Evolutionary conservation across 2,113 vertebrate species (phyloP), one percentile per base, ranked within the genome.

Genomic region (Polypterus bichir): DNA sequence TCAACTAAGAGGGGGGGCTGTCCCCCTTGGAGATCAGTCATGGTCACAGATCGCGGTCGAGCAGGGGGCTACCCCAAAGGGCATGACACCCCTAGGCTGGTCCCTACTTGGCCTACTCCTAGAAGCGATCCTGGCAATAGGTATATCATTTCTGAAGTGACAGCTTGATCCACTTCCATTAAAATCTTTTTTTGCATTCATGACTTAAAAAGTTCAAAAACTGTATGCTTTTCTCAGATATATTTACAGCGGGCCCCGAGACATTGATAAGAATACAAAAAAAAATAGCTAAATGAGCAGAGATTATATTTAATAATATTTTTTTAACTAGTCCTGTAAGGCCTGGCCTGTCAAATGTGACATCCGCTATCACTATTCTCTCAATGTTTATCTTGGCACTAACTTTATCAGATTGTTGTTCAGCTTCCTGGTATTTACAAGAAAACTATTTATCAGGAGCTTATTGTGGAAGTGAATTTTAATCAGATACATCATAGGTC

Each of bases 381-480:
- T 79, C 76, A 49, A 4, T 86, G 66, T 88, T 85, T 86, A 76
- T 68, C 73, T 86, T 88, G 85, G 85, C 87, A 69, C 64, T 66
- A 77, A 66, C 66, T 73, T 69, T 79, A 73, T 84, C 75, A 78
- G 79, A 75, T 75, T 67, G 65, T 77, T 51, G 71, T 70, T 75
- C 69, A 66, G 71, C 77, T 84, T 89, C 87, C 84, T 78, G 71
- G 65, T 70, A 53, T 84, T 80, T 80, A 75, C 70, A 56, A 11
- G 61, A 11, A 58, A 62, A 58, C 49, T 70, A 71, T 74, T 68
- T 6, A 54, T 64, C 66, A 74, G 77, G 72, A 69, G 70, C 67
- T 77, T 51, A 78, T 82, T 81, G 81, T 83, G 71, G 57, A 79
- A 68, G 73, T 72, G 77, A 79, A 76, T 74, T 77, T 82, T 64